Evolutionary conservation across 2,888 invertebrate genomes (phyloP), one percentile per base, ranked within the genome.

Genomic region (Tetranychus piercei): DNA sequence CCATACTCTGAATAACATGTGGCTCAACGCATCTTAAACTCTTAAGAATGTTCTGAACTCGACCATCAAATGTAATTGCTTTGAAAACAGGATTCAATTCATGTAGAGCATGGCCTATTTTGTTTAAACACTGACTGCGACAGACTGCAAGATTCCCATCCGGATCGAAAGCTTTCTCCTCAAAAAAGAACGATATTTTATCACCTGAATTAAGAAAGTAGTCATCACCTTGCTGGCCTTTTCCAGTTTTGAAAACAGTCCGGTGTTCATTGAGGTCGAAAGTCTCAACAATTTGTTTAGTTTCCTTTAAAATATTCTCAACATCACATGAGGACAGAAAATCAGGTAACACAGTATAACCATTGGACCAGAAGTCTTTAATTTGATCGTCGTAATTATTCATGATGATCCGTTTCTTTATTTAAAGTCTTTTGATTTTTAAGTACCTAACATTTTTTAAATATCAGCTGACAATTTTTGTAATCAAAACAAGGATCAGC

Each of bases 1-100:
- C 92, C 97, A 97, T 97, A 84, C 95, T 94, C 82, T 97, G 97
- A 1, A 89, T 89, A 0, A 97, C 87, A 0, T 89, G 88, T 0
- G 97, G 97, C 67, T 90, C 89, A 75, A 85, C 83, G 77, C 90
- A 87, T 5, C 88, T 88, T 15, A 96, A 82, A 78, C 88, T 87
- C 79, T 86, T 87, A 77, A 90, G 89, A 6, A 89, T 84, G 75
- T 88, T 86, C 82, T 90, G 89, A 11, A 97, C 88, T 78, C 90
- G 88, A 77, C 90, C 88, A 81, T 90, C 88, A 82, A 94, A 92
- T 0, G 93, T 91, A 78, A 90, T 85, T 79, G 88, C 88, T 79
- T 88, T 87, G 83, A 95, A 97, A 44, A 87, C 85, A 0, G 91
- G 89, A 80, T 90, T 88, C 44, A 89, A 84, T 80, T 88, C 87